Evolutionary conservation across 1,140 invertebrate genomes (phyloP).

Genomic region (Drosophila saltans): DNA sequence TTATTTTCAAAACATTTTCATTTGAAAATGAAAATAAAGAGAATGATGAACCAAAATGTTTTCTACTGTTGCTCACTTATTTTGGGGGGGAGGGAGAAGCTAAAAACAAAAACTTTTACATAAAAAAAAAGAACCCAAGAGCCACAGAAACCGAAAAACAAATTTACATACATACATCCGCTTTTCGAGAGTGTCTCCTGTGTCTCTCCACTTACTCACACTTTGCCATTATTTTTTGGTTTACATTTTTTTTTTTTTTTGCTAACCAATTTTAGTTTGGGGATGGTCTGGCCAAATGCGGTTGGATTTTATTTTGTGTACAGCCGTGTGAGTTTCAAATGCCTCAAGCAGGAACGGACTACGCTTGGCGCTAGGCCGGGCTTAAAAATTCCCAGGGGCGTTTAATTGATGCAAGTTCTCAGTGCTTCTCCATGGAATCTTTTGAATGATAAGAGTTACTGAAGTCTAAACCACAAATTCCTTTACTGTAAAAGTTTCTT

Average conservation of each 20-base stretch:
- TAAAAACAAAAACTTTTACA: constrained; percentile 56
- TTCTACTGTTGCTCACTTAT: constrained; percentile 54
- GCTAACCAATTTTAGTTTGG: constrained; percentile 64
- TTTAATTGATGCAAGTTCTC: too few relatives aligned
- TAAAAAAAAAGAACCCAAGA: constrained; percentile 63
- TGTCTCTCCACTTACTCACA: background rate
- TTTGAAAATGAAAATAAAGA: background rate
- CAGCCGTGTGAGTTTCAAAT: constrained; percentile 48
- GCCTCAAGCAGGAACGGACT: constrained; percentile 45
- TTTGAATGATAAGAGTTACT: too few relatives aligned
- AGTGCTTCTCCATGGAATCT: too few relatives aligned
- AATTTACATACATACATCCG: constrained; percentile 76
- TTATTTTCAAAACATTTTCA: background rate
- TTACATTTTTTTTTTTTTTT: constrained; percentile 37
- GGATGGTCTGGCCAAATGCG: constrained; percentile 39
- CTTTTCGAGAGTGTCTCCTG: constrained; percentile 25
- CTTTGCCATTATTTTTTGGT: constrained; percentile 34
- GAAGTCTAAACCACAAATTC: too few relatives aligned
- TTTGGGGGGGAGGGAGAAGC: constrained; percentile 13
- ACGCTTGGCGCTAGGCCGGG: too few relatives aligned
- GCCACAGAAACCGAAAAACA: constrained; percentile 66
- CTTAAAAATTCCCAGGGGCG: background rate
- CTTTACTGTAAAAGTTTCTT: too few relatives aligned
- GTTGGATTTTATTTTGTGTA: constrained; percentile 57
- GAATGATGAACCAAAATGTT: constrained; percentile 42